Evolutionary conservation across 2,888 invertebrate species (phyloP).

Genomic region (Phyllotreta striolata): DNA sequence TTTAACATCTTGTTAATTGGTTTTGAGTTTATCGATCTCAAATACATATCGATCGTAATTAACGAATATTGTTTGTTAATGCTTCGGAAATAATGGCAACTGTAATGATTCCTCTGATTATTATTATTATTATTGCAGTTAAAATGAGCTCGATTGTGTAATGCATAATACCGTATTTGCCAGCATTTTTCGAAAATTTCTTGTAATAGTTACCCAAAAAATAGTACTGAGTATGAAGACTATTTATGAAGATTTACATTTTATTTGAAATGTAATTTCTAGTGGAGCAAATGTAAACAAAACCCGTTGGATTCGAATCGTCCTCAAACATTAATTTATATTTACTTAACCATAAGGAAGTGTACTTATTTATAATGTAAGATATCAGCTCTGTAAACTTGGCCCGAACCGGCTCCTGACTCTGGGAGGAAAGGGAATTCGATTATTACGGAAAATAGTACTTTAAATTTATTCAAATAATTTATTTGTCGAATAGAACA

Average conservation of each 20-base stretch:
- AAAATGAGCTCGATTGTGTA: conserved; percentile 3
- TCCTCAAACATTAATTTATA: conserved; percentile 55
- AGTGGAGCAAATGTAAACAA: conserved; percentile 8
- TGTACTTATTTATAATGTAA: conserved; percentile 26
- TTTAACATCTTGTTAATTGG: conserved; percentile 3
- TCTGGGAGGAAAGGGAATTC: too few species aligned
- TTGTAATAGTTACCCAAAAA: too few species aligned
- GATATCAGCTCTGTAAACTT: conserved; percentile 15
- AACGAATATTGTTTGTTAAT: conserved; percentile 15
- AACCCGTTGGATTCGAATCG: conserved; percentile 46
- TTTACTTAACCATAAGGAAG: conserved; percentile 54
- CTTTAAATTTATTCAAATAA: too few species aligned
- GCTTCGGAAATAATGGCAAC: conserved; percentile 2
- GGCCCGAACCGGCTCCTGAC: background rate
- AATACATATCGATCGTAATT: background rate
- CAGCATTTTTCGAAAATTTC: too few species aligned
- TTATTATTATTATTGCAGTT: conserved; percentile 15
- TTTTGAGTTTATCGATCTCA: background rate
- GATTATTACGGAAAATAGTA: too few species aligned
- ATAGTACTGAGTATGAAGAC: too few species aligned
- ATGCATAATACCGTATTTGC: too few species aligned
- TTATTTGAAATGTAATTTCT: conserved; percentile 11
- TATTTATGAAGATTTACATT: conserved; percentile 11
- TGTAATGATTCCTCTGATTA: conserved; percentile 7
- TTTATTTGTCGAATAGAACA: too few species aligned